Conservation (phyloP, 2,888 invertebrate genomes). For the Opisthograptis luteolata region DNA sequence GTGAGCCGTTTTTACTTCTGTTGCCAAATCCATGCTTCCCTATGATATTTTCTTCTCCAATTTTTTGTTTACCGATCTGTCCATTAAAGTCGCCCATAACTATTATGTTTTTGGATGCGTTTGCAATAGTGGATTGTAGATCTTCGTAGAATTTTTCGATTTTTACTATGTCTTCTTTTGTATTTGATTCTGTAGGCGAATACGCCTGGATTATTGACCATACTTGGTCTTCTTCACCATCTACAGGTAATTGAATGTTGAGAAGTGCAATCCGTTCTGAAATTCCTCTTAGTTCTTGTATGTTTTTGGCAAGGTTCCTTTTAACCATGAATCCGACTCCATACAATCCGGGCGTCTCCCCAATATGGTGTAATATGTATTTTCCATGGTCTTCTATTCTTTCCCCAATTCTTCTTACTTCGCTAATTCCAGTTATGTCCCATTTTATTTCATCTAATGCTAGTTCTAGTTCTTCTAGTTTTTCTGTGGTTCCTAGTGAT, state of each 20-base stretch:
- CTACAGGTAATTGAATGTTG: too few relatives aligned
- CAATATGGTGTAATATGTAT: neutral
- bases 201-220: too few relatives aligned
- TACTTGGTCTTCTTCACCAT: too few relatives aligned
- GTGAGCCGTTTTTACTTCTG: slow-evolving; percentile 1
- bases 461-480: neutral
- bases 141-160: neutral
- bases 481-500: neutral
- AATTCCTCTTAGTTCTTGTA: too few relatives aligned
- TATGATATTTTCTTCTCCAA: neutral
- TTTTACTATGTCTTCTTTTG: neutral
- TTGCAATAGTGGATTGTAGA: neutral
- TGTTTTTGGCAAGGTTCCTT: too few relatives aligned
- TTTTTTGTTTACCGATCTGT: neutral
- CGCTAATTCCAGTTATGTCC: neutral
- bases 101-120: neutral
- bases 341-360: neutral
- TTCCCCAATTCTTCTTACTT: neutral
- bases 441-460: neutral
- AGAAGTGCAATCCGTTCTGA: too few relatives aligned
- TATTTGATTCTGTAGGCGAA: too few relatives aligned
- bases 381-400: neutral
- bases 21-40: neutral
- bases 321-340: neutral
- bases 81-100: too few relatives aligned